Conservation (phyloP, 1,140 invertebrate species). For the Eumaeus atala region DNA sequence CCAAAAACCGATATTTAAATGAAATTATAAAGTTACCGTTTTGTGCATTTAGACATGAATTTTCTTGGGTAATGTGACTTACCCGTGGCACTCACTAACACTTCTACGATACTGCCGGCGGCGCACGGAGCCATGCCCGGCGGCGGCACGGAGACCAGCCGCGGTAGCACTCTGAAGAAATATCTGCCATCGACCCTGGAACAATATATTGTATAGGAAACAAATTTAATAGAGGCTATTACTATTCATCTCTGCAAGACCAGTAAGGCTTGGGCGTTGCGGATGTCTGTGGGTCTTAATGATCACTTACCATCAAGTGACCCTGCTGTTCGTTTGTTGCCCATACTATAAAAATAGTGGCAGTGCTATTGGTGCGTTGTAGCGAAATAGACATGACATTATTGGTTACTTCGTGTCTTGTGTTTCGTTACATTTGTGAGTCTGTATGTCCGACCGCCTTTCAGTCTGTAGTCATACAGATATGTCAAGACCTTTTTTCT, state of each 20-base stretch:
- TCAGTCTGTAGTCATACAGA: no score
- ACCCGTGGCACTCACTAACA: constrained; percentile 92
- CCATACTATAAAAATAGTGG: no score
- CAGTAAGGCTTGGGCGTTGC: background rate
- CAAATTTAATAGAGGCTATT: background rate
- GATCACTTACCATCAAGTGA: background rate
- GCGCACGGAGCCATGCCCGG: constrained; percentile 96
- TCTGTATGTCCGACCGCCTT: no score
- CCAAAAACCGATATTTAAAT: no score
- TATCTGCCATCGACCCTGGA: constrained; percentile 76
- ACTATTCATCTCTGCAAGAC: background rate
- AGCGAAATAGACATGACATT: no score
- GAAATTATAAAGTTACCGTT: no score
- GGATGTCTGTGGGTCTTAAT: no score
- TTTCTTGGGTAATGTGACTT: constrained; percentile 5
- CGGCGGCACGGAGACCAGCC: constrained; percentile 87
- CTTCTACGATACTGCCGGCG: constrained; percentile 94
- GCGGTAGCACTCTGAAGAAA: constrained; percentile 90
- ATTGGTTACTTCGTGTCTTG: no score
- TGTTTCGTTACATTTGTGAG: no score
- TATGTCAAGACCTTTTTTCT: no score
- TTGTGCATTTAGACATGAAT: background rate
- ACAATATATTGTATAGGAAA: constrained; percentile 7
- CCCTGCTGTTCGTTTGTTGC: no score
- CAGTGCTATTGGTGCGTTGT: no score